Conservation (phyloP, 2,888 invertebrate genomes). For the Coelinius sp. region DNA sequence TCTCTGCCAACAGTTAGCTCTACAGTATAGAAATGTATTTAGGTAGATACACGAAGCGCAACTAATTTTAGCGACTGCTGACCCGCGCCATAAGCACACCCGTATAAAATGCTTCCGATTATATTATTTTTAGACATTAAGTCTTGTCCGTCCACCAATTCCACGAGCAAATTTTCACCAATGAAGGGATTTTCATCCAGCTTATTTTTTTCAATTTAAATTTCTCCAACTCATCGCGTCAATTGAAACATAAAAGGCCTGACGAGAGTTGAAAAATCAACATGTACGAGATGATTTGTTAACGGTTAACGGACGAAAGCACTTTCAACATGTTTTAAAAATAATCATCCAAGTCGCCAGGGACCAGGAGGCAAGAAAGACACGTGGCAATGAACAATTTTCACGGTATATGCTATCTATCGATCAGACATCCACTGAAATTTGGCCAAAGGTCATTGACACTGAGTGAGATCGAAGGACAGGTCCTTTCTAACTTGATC, state of each 20-base stretch:
- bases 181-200: neutral
- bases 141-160: conserved; percentile 6
- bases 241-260: neutral
- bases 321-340: conserved; percentile 32
- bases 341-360: conserved; percentile 30
- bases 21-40: conserved; percentile 63
- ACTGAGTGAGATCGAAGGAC: conserved; percentile 32
- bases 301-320: neutral
- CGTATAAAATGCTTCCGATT: conserved; percentile 65
- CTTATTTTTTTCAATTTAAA: neutral
- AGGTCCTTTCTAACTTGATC: neutral
- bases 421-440: conserved; percentile 25
- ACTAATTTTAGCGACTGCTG: conserved; percentile 64
- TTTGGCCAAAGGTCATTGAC: conserved; percentile 55
- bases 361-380: conserved; percentile 42
- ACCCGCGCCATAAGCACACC: conserved; percentile 59
- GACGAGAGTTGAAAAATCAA: conserved; percentile 2
- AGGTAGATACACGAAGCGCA: conserved; percentile 61
- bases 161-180: neutral
- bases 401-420: conserved; percentile 38
- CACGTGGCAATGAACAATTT: conserved; percentile 60
- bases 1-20: conserved; percentile 59
- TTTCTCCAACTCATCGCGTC: neutral
- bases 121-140: conserved; percentile 62
- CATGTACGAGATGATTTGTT: neutral